Evolutionary conservation across 2,797 vertebrate species (phyloP).

Genomic region (Halcyon leucocephala): DNA sequence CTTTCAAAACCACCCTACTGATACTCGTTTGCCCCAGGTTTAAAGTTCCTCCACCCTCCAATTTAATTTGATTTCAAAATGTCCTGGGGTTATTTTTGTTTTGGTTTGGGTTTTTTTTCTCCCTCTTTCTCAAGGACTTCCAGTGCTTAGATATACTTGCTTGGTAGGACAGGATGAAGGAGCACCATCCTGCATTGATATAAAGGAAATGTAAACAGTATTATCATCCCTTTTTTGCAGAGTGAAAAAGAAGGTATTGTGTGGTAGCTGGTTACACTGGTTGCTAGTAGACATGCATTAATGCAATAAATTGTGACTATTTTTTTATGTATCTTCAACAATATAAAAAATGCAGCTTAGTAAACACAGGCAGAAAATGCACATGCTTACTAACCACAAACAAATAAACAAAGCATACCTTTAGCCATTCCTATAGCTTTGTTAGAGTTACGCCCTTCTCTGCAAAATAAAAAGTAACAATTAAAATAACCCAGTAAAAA

Average conservation of each 20-base stretch:
- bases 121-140: neutral
- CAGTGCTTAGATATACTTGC: neutral
- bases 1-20: neutral
- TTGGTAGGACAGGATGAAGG: neutral
- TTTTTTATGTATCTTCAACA: neutral
- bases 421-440: neutral
- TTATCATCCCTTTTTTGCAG: neutral
- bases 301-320: neutral
- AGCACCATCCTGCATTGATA: neutral
- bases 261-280: neutral
- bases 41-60: neutral
- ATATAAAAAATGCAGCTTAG: neutral
- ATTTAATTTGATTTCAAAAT: neutral
- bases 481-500: neutral
- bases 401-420: neutral
- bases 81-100: neutral
- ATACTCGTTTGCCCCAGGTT: neutral
- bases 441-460: neutral
- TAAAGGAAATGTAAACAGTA: neutral
- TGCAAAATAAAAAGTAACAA: neutral
- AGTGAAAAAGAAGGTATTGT: neutral
- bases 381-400: neutral
- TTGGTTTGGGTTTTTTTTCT: no score
- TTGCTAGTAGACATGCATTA: neutral
- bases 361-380: neutral